phyloP scores from a whole-genome alignment of 2,888 invertebrate species.

The Helobdella robusta region DNA sequence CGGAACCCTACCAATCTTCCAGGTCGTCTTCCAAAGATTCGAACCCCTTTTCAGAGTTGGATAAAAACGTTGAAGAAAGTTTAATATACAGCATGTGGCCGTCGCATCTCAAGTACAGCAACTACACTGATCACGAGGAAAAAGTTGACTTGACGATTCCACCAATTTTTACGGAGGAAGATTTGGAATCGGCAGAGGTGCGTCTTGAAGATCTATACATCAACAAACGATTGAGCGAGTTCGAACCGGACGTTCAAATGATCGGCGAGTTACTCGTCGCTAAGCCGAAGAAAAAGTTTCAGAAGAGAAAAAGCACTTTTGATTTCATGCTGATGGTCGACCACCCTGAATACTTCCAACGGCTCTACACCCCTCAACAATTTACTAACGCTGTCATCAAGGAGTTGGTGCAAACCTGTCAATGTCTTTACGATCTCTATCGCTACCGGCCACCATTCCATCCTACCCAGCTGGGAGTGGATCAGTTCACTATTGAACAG shows the following conservation, averaged over 20 bases:
- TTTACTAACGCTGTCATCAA: neutral
- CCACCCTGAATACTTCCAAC: neutral
- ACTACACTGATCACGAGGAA: neutral
- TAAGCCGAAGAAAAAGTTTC: constrained; percentile 19
- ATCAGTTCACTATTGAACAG: constrained; percentile 23
- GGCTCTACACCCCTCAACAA: neutral
- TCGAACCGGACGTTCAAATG: constrained; percentile 15
- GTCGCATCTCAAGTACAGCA: too few species aligned
- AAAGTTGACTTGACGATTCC: neutral
- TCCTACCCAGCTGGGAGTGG: constrained; percentile 15
- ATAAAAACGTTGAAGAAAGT: neutral
- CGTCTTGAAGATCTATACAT: neutral
- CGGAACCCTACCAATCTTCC: too few species aligned
- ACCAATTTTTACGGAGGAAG: neutral
- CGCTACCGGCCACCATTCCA: constrained; percentile 17
- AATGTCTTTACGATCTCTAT: neutral
- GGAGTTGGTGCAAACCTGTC: neutral
- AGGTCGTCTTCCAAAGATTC: neutral
- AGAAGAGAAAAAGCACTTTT: constrained; percentile 12
- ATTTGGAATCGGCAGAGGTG: neutral
- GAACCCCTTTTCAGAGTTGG: neutral
- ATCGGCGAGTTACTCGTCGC: constrained; percentile 1
- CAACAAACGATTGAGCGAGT: neutral
- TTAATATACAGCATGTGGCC: too few species aligned
- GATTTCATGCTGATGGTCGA: constrained; percentile 22